These are phyloP conservation scores for Oligia latruncula DNA, from an alignment of 2,888 invertebrate genomes.

Conservation along the genomic window DNA sequence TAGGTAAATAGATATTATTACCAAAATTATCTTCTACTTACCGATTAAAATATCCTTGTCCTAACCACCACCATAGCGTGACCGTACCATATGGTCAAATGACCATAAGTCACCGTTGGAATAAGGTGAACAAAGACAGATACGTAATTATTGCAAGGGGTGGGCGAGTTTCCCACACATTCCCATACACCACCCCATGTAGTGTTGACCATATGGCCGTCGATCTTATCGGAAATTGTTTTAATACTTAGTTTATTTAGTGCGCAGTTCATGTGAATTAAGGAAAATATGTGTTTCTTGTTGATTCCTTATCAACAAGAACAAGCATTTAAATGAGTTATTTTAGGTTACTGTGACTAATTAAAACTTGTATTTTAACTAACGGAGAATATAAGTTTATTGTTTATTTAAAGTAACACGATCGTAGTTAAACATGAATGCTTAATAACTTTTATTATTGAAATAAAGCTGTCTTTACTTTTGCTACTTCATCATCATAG, in stretches of 20 bases:
- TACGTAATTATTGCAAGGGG: conserved; percentile 83
- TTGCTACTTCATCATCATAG: neutral
- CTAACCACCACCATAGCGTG: conserved; percentile 67
- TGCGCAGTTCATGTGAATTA: conserved; percentile 51
- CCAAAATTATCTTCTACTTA: conserved; percentile 42
- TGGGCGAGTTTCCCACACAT: conserved; percentile 86
- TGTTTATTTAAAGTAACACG: too few species aligned
- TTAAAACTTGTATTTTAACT: neutral
- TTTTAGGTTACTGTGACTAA: neutral
- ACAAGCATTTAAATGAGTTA: neutral
- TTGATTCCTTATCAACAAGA: conserved; percentile 9
- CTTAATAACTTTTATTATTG: neutral
- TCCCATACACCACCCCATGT: conserved; percentile 76
- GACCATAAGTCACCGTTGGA: conserved; percentile 87
- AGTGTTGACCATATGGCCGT: conserved; percentile 77
- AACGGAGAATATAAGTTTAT: too few species aligned
- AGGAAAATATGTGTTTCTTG: conserved; percentile 52
- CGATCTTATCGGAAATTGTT: conserved; percentile 76
- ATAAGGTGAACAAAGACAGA: conserved; percentile 80
- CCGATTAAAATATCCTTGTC: conserved; percentile 48
- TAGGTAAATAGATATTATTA: conserved; percentile 24
- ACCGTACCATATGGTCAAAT: conserved; percentile 79
- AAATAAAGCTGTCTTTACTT: neutral
- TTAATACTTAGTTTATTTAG: conserved; percentile 59
- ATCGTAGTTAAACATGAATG: neutral